Percentiles rank a stretch among this genome's conserved stretches.
Conservation (phyloP, 2,113 vertebrate genomes). For the Chloropsis hardwickii region DNA sequence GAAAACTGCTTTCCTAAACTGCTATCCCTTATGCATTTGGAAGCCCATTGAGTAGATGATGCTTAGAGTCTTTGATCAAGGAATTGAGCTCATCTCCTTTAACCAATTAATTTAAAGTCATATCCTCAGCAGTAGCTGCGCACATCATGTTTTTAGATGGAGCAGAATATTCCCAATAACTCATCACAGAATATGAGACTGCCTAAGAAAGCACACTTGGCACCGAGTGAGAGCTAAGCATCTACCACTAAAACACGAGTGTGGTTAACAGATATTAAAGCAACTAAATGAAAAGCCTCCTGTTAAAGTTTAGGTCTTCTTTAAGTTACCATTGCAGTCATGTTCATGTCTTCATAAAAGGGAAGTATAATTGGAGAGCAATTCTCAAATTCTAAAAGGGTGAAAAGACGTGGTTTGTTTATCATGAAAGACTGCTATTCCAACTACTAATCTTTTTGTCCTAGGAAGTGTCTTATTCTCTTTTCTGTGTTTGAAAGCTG, state of each 20-base stretch:
- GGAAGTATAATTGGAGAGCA: background rate
- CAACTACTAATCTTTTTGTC: conserved; percentile 22
- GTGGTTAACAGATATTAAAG: background rate
- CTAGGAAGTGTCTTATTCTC: conserved; percentile 25
- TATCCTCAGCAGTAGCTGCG: background rate
- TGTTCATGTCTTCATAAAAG: background rate
- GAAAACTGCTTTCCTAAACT: background rate
- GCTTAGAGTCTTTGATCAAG: background rate
- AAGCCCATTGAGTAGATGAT: background rate
- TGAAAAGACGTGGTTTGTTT: conserved; percentile 19
- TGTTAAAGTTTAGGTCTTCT: background rate
- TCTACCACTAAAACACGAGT: background rate
- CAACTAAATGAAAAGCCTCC: background rate
- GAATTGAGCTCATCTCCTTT: background rate
- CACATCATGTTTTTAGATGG: background rate
- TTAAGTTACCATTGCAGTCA: background rate
- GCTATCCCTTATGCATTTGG: background rate
- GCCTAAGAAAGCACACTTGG: background rate
- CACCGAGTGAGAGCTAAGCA: background rate
- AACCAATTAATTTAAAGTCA: background rate
- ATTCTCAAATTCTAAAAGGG: background rate
- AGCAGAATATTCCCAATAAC: background rate
- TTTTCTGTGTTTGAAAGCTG: conserved; percentile 34
- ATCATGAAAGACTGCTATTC: background rate
- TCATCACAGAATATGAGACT: background rate